Evolutionary conservation across 2,113 vertebrate genomes (phyloP).

Genomic region (Azemiops feae): DNA sequence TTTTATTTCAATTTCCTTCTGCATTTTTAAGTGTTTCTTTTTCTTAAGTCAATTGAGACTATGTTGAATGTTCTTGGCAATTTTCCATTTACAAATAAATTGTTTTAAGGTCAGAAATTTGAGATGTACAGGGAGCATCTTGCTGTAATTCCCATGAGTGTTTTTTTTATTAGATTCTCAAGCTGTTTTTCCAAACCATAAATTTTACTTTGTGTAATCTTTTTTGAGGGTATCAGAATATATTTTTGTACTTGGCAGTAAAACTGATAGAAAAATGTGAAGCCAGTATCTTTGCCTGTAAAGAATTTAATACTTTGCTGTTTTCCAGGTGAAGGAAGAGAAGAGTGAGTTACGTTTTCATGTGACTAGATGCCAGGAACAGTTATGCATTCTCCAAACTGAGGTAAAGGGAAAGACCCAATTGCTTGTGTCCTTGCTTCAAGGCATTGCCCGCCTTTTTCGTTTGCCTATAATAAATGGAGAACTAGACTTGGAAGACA

Average conservation of each 20-base stretch:
- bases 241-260: background rate
- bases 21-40: background rate
- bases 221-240: background rate
- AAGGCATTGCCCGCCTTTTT: background rate
- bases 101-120: background rate
- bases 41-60: background rate
- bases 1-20: background rate
- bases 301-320: background rate
- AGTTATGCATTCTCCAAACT: rapidly evolving
- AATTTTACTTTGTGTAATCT: background rate
- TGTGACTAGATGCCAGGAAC: background rate
- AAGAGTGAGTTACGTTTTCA: background rate
- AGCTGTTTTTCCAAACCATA: background rate
- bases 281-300: background rate
- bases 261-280: background rate
- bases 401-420: rapidly evolving
- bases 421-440: constrained; percentile 30
- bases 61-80: background rate
- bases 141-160: background rate
- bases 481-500: background rate
- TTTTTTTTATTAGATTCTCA: background rate
- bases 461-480: background rate
- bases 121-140: background rate
- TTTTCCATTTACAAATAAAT: background rate
- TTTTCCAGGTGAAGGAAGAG: background rate